A percentile compares a stretch with the other conserved stretches of the same genome.
phyloP scores from a whole-genome alignment of 2,113 vertebrate genomes.

The Rhinoderma darwinii region DNA sequence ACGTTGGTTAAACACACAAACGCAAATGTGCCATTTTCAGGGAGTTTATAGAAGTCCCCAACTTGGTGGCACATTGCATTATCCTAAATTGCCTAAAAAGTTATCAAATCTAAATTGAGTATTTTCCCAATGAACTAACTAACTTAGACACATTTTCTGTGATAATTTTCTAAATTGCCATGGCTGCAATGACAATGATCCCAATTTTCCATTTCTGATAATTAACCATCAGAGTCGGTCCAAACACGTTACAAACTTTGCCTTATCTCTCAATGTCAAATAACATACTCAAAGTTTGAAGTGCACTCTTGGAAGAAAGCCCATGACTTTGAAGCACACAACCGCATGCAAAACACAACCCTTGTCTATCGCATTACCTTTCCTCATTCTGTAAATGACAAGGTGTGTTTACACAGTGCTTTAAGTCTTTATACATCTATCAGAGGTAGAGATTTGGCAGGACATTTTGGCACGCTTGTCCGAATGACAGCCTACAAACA shows the following conservation, averaged over 20 bases:
- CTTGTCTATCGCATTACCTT: conserved; percentile 26
- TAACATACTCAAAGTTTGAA: neutral
- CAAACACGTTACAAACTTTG: neutral
- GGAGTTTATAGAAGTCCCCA: neutral
- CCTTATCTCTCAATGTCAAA: conserved; percentile 28
- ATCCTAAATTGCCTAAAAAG: too few species aligned
- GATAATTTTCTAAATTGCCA: neutral
- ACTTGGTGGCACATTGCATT: neutral
- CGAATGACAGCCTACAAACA: conserved; percentile 16
- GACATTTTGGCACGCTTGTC: conserved; percentile 16
- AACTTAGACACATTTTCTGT: neutral
- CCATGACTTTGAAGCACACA: neutral
- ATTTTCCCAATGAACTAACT: neutral
- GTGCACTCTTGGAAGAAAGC: neutral
- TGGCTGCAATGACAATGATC: neutral
- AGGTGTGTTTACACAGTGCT: conserved; percentile 27
- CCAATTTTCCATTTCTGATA: neutral
- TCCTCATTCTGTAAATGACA: conserved; percentile 21
- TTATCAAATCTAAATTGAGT: too few species aligned
- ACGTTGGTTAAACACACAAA: neutral
- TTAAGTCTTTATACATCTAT: conserved; percentile 36
- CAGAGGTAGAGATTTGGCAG: conserved; percentile 24
- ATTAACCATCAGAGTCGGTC: neutral
- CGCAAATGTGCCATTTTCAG: neutral
- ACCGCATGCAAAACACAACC: conserved; percentile 23